Evolutionary conservation across 2,113 vertebrate species (phyloP).

Genomic region (Lonchura striata): DNA sequence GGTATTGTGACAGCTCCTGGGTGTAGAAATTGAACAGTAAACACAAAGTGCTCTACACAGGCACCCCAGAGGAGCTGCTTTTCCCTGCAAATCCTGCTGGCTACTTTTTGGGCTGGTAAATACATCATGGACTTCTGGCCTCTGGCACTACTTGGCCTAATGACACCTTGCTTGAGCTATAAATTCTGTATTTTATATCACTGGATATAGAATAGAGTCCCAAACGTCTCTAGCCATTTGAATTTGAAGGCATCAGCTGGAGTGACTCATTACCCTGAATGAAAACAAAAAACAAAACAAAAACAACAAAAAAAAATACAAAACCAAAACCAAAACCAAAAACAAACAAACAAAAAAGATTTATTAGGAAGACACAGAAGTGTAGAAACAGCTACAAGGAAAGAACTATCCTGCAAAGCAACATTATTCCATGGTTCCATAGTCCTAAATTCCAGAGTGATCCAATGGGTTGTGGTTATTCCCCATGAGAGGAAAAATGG

Average conservation of each 20-base stretch:
- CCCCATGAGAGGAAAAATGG: background rate
- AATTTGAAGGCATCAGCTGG: background rate
- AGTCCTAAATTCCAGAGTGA: background rate
- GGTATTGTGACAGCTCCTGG: background rate
- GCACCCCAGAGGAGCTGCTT: background rate
- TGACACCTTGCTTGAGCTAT: background rate
- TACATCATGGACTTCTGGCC: background rate
- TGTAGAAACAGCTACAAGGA: background rate
- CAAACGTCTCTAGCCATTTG: background rate
- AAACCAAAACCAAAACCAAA: too few species aligned
- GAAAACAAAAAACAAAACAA: background rate
- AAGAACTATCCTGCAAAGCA: background rate
- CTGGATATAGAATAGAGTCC: background rate
- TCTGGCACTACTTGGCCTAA: background rate
- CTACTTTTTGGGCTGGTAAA: background rate
- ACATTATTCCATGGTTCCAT: too few species aligned
- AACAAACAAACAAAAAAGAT: too few species aligned
- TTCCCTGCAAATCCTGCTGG: background rate
- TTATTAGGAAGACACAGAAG: background rate
- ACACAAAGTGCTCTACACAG: background rate
- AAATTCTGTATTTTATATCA: background rate
- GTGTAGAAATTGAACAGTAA: background rate
- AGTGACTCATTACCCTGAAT: background rate
- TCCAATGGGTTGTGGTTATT: background rate
- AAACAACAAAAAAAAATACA: background rate